These are phyloP conservation scores for Lamellibrachia luymesi DNA, from an alignment of 1,140 invertebrate species.

Conservation along the genomic window DNA sequence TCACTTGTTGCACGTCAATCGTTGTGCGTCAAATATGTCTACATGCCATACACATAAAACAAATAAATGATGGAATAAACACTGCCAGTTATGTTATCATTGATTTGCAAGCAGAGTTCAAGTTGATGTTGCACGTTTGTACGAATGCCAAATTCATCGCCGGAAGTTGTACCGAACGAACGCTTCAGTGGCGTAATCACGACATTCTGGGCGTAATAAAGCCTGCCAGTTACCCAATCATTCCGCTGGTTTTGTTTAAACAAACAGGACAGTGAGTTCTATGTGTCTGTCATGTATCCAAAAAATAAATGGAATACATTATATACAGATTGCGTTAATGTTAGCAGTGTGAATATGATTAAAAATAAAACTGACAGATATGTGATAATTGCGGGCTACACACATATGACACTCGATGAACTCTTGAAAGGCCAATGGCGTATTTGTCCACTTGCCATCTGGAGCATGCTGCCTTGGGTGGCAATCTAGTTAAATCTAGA, in stretches of 20 bases:
- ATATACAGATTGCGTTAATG: no score
- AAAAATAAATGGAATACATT: no score
- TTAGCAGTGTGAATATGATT: no score
- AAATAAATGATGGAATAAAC: not conserved
- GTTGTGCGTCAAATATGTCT: not conserved
- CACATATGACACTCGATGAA: no score
- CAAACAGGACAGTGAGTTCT: no score
- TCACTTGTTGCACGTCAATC: not conserved
- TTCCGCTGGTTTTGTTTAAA: not conserved
- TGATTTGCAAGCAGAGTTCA: not conserved
- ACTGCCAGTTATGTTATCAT: not conserved
- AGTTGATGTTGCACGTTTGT: not conserved
- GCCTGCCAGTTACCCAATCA: not conserved
- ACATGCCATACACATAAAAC: not conserved
- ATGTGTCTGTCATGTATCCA: no score
- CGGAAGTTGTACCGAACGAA: not conserved
- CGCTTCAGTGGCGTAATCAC: not conserved
- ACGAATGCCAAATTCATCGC: not conserved
- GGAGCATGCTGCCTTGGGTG: no score
- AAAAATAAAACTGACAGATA: no score
- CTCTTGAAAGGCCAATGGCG: no score
- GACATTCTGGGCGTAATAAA: not conserved
- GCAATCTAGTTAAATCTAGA: no score
- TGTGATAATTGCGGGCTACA: no score
- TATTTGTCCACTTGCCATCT: no score